Percentiles rank a stretch among this genome's conserved stretches.
Evolutionary conservation across 2,888 invertebrate genomes (phyloP).

Genomic region (Halocaridina rubra): DNA sequence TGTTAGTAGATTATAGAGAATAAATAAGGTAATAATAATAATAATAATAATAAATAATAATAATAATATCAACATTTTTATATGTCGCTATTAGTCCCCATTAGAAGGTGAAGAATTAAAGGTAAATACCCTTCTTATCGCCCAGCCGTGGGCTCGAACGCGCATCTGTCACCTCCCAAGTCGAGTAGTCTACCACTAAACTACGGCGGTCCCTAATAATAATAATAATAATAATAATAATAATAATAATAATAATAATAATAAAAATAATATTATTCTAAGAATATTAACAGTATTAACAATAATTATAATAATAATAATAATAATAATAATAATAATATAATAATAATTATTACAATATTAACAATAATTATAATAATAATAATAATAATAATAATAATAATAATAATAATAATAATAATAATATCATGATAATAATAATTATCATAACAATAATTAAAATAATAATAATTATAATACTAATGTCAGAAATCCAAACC

Average conservation of each 20-base stretch:
- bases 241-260: background rate
- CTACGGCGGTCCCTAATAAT: too few relatives aligned
- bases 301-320: background rate
- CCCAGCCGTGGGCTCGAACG: too few relatives aligned
- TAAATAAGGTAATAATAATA: too few relatives aligned
- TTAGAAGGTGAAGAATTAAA: too few relatives aligned
- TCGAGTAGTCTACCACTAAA: too few relatives aligned
- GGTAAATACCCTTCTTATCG: too few relatives aligned
- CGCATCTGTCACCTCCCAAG: too few relatives aligned
- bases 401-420: background rate
- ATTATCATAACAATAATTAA: background rate
- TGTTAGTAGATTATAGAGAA: too few relatives aligned
- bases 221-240: background rate
- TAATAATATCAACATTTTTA: too few relatives aligned
- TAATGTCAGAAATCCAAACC: background rate
- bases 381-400: background rate
- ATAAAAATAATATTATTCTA: background rate
- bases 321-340: background rate
- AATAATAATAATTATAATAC: background rate
- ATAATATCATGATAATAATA: background rate
- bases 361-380: background rate
- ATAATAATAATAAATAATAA: too few relatives aligned
- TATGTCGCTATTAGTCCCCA: too few relatives aligned
- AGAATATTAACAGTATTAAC: background rate
- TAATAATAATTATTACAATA: background rate